Base-by-base conservation (phyloP, 2,113 vertebrate genomes). In the Bufo bufo region DNA sequence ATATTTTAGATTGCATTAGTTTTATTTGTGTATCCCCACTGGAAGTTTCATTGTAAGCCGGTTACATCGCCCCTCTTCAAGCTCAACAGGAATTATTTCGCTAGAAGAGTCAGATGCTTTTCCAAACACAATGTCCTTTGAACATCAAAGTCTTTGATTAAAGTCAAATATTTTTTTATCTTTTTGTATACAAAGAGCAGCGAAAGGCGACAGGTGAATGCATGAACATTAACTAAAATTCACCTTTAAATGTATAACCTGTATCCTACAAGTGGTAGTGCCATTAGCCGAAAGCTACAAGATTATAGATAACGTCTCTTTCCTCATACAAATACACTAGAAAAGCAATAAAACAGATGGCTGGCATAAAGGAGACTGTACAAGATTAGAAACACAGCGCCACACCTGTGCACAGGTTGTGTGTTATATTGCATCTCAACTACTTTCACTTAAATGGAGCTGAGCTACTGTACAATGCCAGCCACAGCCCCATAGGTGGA, bases 1-100 rank as follows among this genome's bases (percentile, higher is more conserved):
- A 66, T 84, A 66, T 47, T 77, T 63, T 52, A 78, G 20, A 86
- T 78, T 78, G 45, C 19, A 63, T 77, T 77, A 49, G 56, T 47
- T 78, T 79, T 23, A 66, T 86, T 86, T 71, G 45, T n/a, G 20
- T 33, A 23, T 86, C 59, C 75, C 85, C 23, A 63, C 47, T 43
- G 74, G 45, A 78, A 17, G 17, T 19, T 50, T 86, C 13, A 63
- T 65, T 82, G 43, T 20, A 20, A 82, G 52, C 23, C 9, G 20
- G 65, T 19, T 54, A 19, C 12, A 43, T 10, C 23, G 82, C 6
- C 61, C 61, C 58, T 47, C 47, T n/a, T 8, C 10, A 50, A 23
- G n/a, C 61, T 43, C 59, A 14, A 11, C 47, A 16, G 43, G 20
- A 66, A 65, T 47, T 5, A 69, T 69, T 49, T 47, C 47, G 12